These are phyloP conservation scores for Criorhina ranunculi DNA, from an alignment of 2,888 invertebrate species.

Conservation along the genomic window DNA sequence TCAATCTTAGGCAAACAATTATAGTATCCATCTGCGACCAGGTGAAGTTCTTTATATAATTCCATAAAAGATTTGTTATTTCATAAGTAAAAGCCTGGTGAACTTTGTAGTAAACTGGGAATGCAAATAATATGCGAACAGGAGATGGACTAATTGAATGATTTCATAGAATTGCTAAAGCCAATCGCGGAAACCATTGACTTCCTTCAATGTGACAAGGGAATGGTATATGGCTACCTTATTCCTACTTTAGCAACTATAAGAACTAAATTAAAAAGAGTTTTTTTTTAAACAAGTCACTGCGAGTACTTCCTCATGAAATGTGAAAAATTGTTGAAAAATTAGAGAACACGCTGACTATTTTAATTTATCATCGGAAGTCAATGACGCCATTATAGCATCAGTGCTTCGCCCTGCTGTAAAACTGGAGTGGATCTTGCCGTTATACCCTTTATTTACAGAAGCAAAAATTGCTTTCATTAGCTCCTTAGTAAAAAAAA, in stretches of 20 bases:
- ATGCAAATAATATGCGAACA: neutral
- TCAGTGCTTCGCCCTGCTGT: too few relatives aligned
- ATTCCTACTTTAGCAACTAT: constrained; percentile 21
- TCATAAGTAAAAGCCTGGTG: neutral
- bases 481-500: neutral
- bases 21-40: too few relatives aligned
- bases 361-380: too few relatives aligned
- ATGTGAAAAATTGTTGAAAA: neutral
- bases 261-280: constrained; percentile 6
- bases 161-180: constrained; percentile 8
- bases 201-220: constrained; percentile 8
- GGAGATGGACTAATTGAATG: neutral
- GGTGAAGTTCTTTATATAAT: too few relatives aligned
- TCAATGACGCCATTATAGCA: too few relatives aligned
- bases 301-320: constrained; percentile 14
- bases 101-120: constrained; percentile 1
- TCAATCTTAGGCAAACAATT: neutral
- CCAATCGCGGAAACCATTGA: constrained; percentile 1
- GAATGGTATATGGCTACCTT: constrained; percentile 9
- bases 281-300: constrained; percentile 4
- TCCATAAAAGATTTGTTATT: neutral
- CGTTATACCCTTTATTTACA: neutral
- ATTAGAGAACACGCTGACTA: constrained; percentile 10
- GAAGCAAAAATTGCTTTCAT: neutral
- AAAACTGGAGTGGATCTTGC: too few relatives aligned